These are phyloP conservation scores for Meteorus cinctellus DNA, from an alignment of 2,888 invertebrate genomes.

Conservation along the genomic window DNA sequence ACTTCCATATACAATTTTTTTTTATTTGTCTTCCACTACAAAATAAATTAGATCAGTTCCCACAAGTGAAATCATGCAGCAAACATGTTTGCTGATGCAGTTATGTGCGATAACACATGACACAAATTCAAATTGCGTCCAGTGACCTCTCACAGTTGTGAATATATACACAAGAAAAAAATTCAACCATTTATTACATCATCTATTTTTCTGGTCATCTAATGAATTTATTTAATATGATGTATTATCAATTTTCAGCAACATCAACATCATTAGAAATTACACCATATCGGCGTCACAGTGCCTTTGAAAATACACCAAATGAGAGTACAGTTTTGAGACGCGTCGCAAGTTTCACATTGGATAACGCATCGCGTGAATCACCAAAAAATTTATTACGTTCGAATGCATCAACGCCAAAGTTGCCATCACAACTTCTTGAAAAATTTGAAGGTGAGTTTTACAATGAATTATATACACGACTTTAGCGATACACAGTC, in stretches of 20 bases:
- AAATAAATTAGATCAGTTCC: conserved; percentile 1
- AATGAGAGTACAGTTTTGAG: conserved; percentile 83
- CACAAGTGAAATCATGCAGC: neutral
- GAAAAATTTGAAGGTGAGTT: conserved; percentile 94
- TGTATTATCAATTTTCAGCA: conserved; percentile 49
- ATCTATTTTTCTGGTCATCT: neutral
- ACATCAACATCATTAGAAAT: conserved; percentile 42
- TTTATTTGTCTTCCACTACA: neutral
- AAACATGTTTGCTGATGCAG: neutral
- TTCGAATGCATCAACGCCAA: conserved; percentile 74
- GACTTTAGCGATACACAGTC: neutral
- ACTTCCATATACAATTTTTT: neutral
- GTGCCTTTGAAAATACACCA: conserved; percentile 75
- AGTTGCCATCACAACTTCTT: conserved; percentile 80
- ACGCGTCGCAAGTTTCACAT: conserved; percentile 88
- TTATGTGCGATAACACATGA: conserved; percentile 7
- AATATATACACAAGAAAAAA: neutral
- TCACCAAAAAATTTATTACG: conserved; percentile 86
- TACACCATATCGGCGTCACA: conserved; percentile 68
- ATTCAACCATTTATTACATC: neutral
- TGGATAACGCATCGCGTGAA: conserved; percentile 75
- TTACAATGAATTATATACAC: neutral
- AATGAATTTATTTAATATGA: conserved; percentile 1
- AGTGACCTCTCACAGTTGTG: conserved; percentile 1
- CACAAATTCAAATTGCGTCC: conserved; percentile 9